Evolutionary conservation across 2,113 vertebrate species (phyloP), one percentile per base, ranked within the genome.

Genomic region (Dasyornis broadbenti): DNA sequence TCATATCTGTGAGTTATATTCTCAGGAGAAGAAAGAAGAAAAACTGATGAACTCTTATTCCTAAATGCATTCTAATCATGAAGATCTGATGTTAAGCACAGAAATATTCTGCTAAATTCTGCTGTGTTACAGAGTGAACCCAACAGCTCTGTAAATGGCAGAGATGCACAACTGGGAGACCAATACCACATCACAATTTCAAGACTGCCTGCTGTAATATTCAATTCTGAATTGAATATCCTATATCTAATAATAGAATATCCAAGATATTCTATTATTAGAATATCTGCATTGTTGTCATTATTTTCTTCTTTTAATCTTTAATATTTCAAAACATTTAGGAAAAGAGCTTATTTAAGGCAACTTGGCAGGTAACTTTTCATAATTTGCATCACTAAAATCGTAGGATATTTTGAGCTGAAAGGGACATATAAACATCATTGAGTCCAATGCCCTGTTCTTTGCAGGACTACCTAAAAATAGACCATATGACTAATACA

Each of bases 401-500:
- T 53, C 11, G 9, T 28, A 52, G 6, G 8, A 6, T 33, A 14
- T 52, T 37, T 66, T 50, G 60, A 60, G 23, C 39, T 89, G 45
- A 6, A 82, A 59, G 15, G 31, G 10, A 24, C 11, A 4, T 28
- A 39, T 4, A 45, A 30, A 10, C 19, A 24, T 44, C 27, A 50
- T 24, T 59, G 20, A 14, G 10, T n/a, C 22, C 12, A 37, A n/a
- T 28, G 10, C 3, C 26, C 11, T 14, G 11, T 7, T 26, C 16
- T 66, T 75, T 60, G 7, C 27, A 60, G 11, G 20, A 42, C 53
- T 49, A 8, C 4, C 35, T 69, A 50, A 76, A 86, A 76, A 24
- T 10, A 56, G 17, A 69, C 4, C 23, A 27, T 22, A 15, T 22
- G 30, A 68, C 24, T 45, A 30, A 68, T n/a, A 60, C 0, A 0